phyloP scores from a whole-genome alignment of 2,113 vertebrate species.

The Odontesthes bonariensis region DNA sequence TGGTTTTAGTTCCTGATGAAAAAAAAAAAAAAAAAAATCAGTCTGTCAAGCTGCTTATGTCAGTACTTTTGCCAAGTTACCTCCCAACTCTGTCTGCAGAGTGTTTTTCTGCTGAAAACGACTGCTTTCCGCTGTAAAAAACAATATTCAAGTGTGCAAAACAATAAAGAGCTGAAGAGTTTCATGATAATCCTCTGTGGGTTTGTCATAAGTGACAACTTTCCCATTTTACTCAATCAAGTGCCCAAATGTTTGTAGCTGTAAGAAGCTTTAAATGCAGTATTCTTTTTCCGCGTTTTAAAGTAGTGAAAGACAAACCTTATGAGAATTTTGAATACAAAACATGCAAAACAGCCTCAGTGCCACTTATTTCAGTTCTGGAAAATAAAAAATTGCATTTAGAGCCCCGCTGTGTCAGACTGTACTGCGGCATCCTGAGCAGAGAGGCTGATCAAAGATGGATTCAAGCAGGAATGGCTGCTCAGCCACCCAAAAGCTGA shows the following conservation, averaged over 20 bases:
- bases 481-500: slow-evolving; percentile 7
- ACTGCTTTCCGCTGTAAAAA: slow-evolving; percentile 5
- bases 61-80: too few species aligned
- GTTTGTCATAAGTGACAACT: not conserved
- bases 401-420: not conserved
- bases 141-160: not conserved
- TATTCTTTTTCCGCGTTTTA: not conserved
- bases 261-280: not conserved
- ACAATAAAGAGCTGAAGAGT: slow-evolving; percentile 1
- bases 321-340: not conserved
- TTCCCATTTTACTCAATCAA: not conserved
- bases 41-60: too few species aligned
- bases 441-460: slow-evolving; percentile 15
- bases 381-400: not conserved
- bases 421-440: not conserved
- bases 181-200: not conserved
- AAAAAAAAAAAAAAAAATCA: too few species aligned
- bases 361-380: not conserved
- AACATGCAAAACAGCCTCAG: not conserved
- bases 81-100: too few species aligned
- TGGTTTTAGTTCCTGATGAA: too few species aligned
- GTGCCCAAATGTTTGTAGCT: not conserved
- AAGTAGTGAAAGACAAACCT: slow-evolving; percentile 1
- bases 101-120: slow-evolving; percentile 2
- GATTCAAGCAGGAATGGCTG: not conserved